phyloP scores from a whole-genome alignment of 1,140 invertebrate genomes.

The Hyles vespertilio region DNA sequence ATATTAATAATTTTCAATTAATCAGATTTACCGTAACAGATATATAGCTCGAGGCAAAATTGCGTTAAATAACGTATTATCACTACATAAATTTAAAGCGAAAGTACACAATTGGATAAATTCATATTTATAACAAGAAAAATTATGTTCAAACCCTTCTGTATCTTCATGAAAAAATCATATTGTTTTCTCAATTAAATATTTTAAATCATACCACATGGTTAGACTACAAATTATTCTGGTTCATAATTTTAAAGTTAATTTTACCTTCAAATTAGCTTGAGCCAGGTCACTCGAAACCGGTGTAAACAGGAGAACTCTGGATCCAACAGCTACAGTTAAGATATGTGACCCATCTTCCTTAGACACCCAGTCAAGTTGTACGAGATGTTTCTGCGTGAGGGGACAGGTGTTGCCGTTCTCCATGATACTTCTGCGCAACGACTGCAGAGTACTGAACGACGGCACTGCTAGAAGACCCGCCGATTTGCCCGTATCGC shows the following conservation, averaged over 20 bases:
- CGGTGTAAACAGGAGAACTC: slow-evolving; percentile 90
- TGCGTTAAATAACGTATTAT: too few species aligned
- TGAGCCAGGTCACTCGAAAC: slow-evolving; percentile 93
- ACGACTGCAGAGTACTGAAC: slow-evolving; percentile 92
- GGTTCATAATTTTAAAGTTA: neutral
- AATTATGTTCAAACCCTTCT: too few species aligned
- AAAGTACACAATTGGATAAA: too few species aligned
- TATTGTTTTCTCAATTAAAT: too few species aligned
- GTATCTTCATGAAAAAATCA: too few species aligned
- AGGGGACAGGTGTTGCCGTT: slow-evolving; percentile 92
- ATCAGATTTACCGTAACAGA: too few species aligned
- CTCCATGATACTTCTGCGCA: slow-evolving; percentile 92
- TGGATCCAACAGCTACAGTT: slow-evolving; percentile 96
- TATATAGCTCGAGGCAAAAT: too few species aligned
- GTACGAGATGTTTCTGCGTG: slow-evolving; percentile 92
- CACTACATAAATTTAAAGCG: too few species aligned
- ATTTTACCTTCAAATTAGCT: slow-evolving; percentile 86
- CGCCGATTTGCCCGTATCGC: slow-evolving; percentile 70
- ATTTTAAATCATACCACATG: too few species aligned
- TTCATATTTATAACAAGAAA: too few species aligned
- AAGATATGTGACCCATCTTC: slow-evolving; percentile 99
- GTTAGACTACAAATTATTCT: too few species aligned
- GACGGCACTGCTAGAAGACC: slow-evolving; percentile 92
- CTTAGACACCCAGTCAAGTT: slow-evolving; percentile 99
- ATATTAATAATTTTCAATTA: too few species aligned